These are phyloP conservation scores for Bombycilla garrulus DNA, from an alignment of 2,113 vertebrate genomes.

Conservation along the genomic window DNA sequence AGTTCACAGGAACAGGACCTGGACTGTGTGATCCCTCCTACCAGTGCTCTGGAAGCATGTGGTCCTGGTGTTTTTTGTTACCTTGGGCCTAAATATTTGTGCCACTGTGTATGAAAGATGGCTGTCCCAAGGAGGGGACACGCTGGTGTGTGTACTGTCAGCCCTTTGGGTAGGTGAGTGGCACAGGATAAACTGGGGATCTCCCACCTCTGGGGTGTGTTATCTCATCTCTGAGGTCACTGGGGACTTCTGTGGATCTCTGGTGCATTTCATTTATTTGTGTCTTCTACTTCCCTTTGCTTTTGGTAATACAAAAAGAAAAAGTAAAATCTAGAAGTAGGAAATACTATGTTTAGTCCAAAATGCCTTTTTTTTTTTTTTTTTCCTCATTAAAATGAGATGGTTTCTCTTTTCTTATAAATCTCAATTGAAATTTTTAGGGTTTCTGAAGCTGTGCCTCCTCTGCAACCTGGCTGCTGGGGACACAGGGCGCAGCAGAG, in stretches of 20 bases:
- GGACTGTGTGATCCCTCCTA: neutral
- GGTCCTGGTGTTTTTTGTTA: neutral
- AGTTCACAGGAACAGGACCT: neutral
- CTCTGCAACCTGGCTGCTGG: neutral
- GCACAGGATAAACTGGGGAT: neutral
- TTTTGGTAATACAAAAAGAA: neutral
- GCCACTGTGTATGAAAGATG: neutral
- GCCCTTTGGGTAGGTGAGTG: neutral
- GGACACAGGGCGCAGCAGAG: neutral
- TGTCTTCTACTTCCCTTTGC: neutral
- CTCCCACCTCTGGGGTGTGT: neutral
- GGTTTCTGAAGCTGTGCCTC: neutral
- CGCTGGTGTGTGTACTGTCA: accelerated
- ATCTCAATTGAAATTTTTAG: neutral
- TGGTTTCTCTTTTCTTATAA: neutral
- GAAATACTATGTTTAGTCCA: neutral
- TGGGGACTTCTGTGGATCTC: neutral
- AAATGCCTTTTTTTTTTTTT: neutral
- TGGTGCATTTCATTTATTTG: neutral
- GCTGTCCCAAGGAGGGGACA: neutral
- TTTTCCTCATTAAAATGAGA: accelerated
- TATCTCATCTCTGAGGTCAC: neutral
- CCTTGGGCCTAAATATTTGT: neutral
- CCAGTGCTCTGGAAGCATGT: neutral
- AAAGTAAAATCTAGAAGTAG: neutral